Evolutionary conservation across 2,888 invertebrate species (phyloP), one percentile per base, ranked within the genome.

Genomic region (Lepidochrysops patricia): DNA sequence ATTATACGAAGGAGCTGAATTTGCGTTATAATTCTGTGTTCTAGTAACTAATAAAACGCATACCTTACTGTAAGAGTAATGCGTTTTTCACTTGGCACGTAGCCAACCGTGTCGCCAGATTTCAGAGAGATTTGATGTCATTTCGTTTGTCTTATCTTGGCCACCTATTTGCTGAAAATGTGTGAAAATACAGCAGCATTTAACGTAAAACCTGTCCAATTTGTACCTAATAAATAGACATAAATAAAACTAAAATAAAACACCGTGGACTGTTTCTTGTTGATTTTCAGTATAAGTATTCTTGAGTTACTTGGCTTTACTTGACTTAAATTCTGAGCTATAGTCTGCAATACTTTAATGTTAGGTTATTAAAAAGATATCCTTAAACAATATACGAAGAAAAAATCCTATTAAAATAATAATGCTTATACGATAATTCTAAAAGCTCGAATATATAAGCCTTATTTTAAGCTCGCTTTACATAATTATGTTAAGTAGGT

Each of bases 141-240:
- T 43, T 43, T 43, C 43, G 43, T 43, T 43, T 43, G 43, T 43
- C 43, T 43, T 43, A 43, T 43, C 43, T 43, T 43, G 43, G 43
- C 43, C 19, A 43, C 43, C 43, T 43, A 43, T 43, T 43, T 43
- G 43, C 43, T 43, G 43, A 43, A 43, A 43, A 43, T 43, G 43
- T 43, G 43, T 43, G 43, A 43, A 43, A 43, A 43, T 43, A 43
- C 43, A 43, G 43, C 43, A 2, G 19, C 43, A 3, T 23, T 43
- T 19, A 43, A 43, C 43, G 19, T 12, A 9, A 43, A 43, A 43
- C 43, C 43, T 7, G 43, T 43, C 9, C 19, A 43, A 43, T 43
- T 43, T 43, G 43, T 43, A 43, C 43, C 19, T 19, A 19, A 43
- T 43, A 29, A 43, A 19, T 19, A 4, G 43, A 43, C 19, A 19